Conservation (phyloP, 1,140 invertebrate genomes). For the Cydia splendana region DNA sequence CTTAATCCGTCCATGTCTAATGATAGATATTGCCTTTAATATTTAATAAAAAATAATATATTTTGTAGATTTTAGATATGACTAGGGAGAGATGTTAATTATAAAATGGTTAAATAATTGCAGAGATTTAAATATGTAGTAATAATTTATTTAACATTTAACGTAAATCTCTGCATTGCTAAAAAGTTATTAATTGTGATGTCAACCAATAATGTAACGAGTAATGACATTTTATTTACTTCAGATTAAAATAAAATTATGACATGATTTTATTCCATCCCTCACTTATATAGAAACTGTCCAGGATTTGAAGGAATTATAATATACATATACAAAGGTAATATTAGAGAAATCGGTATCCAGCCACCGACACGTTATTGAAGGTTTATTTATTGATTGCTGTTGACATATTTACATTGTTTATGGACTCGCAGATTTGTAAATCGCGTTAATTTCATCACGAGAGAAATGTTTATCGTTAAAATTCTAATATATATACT, state of each 20-base stretch:
- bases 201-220: neutral
- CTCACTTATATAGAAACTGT: neutral
- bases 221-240: conserved; percentile 3
- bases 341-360: neutral
- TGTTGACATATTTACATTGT: conserved; percentile 32
- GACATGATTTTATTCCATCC: neutral
- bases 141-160: conserved; percentile 58
- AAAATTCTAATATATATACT: conserved; percentile 51
- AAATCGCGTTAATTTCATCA: neutral
- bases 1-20: conserved; percentile 79
- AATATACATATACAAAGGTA: neutral
- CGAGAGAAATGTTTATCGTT: conserved; percentile 56
- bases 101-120: conserved; percentile 66
- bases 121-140: conserved; percentile 69
- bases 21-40: conserved; percentile 80
- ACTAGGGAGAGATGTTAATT: conserved; percentile 70
- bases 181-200: neutral
- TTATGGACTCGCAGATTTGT: neutral
- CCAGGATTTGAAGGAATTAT: neutral
- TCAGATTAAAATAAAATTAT: too few relatives aligned
- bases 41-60: conserved; percentile 79
- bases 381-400: neutral
- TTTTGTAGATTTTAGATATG: conserved; percentile 75
- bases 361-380: neutral
- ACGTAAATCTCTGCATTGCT: conserved; percentile 1